Conservation (phyloP, 2,113 vertebrate genomes). For the Rhinopithecus roxellana region DNA sequence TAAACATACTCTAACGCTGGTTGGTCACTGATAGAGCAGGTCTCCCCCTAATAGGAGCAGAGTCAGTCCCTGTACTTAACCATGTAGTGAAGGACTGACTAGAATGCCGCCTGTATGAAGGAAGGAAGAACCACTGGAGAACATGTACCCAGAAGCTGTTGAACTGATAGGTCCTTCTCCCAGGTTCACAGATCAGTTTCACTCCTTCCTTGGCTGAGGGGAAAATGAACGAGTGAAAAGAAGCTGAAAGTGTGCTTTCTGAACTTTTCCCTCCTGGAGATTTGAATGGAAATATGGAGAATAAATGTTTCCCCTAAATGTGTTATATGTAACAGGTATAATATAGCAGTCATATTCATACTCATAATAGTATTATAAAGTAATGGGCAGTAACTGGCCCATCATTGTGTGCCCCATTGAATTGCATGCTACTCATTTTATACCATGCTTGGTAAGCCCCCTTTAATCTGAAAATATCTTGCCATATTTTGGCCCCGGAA, state of each 20-base stretch:
- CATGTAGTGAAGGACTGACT: neutral
- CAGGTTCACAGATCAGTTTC: neutral
- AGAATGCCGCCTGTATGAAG: neutral
- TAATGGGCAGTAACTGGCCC: neutral
- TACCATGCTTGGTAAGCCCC: neutral
- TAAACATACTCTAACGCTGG: neutral
- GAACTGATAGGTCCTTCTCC: neutral
- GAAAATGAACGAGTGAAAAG: neutral
- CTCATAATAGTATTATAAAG: neutral
- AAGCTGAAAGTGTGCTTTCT: neutral
- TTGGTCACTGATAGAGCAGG: neutral
- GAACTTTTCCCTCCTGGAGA: neutral
- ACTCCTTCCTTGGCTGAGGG: neutral
- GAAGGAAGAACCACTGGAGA: neutral
- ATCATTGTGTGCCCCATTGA: neutral
- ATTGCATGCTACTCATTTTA: neutral
- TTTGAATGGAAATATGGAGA: neutral
- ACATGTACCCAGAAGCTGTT: neutral
- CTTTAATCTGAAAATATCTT: slow-evolving; percentile 32
- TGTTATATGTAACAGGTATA: neutral
- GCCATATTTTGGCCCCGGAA: neutral
- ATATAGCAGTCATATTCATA: neutral
- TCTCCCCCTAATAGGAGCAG: neutral
- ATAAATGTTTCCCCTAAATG: neutral
- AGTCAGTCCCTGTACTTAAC: neutral